These are phyloP conservation scores for Coendou prehensilis DNA, from an alignment of 2,797 vertebrate genomes.

Conservation along the genomic window DNA sequence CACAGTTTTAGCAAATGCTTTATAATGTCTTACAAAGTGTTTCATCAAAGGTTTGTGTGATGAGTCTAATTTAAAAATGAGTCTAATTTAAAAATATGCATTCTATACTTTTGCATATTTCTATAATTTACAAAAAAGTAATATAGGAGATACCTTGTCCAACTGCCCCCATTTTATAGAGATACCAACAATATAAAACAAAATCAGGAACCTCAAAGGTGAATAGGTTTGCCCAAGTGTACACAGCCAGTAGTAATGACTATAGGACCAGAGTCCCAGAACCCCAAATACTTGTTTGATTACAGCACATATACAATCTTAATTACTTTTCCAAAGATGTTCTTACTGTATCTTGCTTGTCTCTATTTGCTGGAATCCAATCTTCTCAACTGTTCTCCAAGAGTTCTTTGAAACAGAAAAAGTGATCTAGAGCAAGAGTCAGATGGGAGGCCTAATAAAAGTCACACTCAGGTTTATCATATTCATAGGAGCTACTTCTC, in stretches of 20 bases:
- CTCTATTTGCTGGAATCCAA: background rate
- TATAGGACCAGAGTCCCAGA: background rate
- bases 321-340: background rate
- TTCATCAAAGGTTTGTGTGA: background rate
- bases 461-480: background rate
- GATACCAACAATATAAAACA: background rate
- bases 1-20: background rate
- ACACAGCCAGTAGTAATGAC: background rate
- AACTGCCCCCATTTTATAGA: background rate
- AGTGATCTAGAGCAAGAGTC: background rate
- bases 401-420: constrained; percentile 2
- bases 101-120: background rate
- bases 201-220: background rate
- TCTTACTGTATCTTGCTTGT: background rate
- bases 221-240: background rate
- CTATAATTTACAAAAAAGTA: background rate
- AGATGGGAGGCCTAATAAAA: background rate
- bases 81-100: background rate
- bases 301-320: background rate
- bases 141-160: background rate
- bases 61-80: background rate
- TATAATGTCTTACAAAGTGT: background rate
- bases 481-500: background rate
- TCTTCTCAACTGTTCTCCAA: background rate
- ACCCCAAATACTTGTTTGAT: background rate